phyloP scores from a whole-genome alignment of 2,888 invertebrate species.

The Linnaemya tessellans region DNA sequence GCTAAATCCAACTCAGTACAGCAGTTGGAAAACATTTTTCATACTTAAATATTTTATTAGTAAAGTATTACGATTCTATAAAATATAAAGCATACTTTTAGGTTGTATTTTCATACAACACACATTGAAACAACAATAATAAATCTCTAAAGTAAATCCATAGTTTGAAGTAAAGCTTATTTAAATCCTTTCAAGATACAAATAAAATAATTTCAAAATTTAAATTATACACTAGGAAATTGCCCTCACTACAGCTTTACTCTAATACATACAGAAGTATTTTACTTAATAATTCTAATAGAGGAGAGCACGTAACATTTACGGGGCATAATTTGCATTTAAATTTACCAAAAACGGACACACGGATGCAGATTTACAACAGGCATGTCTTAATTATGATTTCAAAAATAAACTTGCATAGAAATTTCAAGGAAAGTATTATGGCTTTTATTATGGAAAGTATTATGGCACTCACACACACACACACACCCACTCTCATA shows the following conservation, averaged over 20 bases:
- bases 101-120: background rate
- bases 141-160: background rate
- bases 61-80: too few species aligned
- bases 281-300: conserved; percentile 37
- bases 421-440: conserved; percentile 44
- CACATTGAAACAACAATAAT: background rate
- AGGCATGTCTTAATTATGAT: conserved; percentile 45
- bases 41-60: too few species aligned
- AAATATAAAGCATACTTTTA: background rate
- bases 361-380: conserved; percentile 14
- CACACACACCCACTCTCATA: too few species aligned
- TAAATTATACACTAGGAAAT: background rate
- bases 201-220: background rate
- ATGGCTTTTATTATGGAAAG: too few species aligned
- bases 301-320: conserved; percentile 28
- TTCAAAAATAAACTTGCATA: conserved; percentile 16
- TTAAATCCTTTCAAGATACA: background rate
- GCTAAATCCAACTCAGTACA: too few species aligned
- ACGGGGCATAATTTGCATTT: conserved; percentile 27
- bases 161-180: background rate
- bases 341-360: conserved; percentile 14
- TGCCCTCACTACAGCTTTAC: background rate
- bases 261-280: conserved; percentile 21
- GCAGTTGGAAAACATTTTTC: too few species aligned
- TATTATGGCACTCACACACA: background rate